These are phyloP conservation scores for Thaleichthys pacificus DNA, from an alignment of 2,797 vertebrate species.

Conservation along the genomic window DNA sequence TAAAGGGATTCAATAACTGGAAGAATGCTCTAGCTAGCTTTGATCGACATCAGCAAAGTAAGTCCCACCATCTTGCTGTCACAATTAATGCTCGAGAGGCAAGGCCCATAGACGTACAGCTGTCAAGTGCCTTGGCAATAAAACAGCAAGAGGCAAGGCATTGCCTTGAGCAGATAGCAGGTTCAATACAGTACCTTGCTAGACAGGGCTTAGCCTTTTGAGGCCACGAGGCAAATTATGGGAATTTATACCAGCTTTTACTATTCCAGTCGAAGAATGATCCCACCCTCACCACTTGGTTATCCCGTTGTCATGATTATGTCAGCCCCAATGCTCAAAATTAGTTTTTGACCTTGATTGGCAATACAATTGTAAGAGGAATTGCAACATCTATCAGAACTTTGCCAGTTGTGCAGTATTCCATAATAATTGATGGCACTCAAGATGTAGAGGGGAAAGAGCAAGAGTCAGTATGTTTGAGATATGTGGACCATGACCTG, in stretches of 20 bases:
- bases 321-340: conserved; percentile 34
- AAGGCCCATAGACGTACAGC: conserved; percentile 18
- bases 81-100: conserved; percentile 25
- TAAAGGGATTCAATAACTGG: conserved; percentile 12
- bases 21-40: conserved; percentile 22
- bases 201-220: no score
- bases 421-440: conserved; percentile 29
- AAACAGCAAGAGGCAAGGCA: no score
- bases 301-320: conserved; percentile 33
- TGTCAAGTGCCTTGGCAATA: conserved; percentile 11
- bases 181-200: no score
- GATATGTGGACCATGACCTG: conserved; percentile 39
- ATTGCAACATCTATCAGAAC: conserved; percentile 16
- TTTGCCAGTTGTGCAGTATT: conserved; percentile 34
- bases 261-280: conserved; percentile 6
- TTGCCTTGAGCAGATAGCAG: conserved; percentile 3
- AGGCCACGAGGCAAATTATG: not conserved
- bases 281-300: conserved; percentile 21
- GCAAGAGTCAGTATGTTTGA: conserved; percentile 29
- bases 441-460: conserved; percentile 31
- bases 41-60: conserved; percentile 6
- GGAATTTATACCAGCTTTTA: not conserved
- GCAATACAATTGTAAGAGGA: conserved; percentile 25
- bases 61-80: conserved; percentile 27
- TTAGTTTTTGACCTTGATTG: conserved; percentile 27